phyloP scores from a whole-genome alignment of 2,797 vertebrate species.

The Gallinago stenura region DNA sequence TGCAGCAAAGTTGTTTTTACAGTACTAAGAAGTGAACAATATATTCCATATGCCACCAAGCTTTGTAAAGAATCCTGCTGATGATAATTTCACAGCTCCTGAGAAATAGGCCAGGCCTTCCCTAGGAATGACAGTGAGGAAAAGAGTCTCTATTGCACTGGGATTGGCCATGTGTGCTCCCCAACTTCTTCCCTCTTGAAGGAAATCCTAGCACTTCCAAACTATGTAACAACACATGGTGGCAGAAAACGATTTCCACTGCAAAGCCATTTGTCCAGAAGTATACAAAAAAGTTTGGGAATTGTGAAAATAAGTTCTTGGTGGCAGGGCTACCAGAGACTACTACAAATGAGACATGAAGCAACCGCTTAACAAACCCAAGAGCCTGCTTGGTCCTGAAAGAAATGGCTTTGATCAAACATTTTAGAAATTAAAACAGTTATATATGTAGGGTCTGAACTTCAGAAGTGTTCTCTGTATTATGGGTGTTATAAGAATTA shows the following conservation, averaged over 20 bases:
- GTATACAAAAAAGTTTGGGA: constrained; percentile 46
- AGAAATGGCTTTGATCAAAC: not conserved
- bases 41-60: constrained; percentile 67
- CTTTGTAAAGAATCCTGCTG: constrained; percentile 71
- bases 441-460: not conserved
- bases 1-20: constrained; percentile 49
- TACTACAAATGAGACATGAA: constrained; percentile 20
- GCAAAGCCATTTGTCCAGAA: constrained; percentile 46
- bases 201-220: constrained; percentile 21
- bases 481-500: not conserved
- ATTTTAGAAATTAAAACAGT: not conserved
- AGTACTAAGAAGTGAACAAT: constrained; percentile 67
- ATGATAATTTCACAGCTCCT: constrained; percentile 72
- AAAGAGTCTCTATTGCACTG: constrained; percentile 4
- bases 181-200: constrained; percentile 33
- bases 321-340: constrained; percentile 19
- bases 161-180: constrained; percentile 14
- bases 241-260: not conserved
- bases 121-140: constrained; percentile 14
- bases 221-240: constrained; percentile 30
- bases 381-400: constrained; percentile 6
- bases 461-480: not conserved
- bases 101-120: constrained; percentile 48
- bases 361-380: not conserved
- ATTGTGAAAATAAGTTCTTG: constrained; percentile 55